Evolutionary conservation across 2,113 vertebrate species (phyloP).

Genomic region (Rattus rattus): DNA sequence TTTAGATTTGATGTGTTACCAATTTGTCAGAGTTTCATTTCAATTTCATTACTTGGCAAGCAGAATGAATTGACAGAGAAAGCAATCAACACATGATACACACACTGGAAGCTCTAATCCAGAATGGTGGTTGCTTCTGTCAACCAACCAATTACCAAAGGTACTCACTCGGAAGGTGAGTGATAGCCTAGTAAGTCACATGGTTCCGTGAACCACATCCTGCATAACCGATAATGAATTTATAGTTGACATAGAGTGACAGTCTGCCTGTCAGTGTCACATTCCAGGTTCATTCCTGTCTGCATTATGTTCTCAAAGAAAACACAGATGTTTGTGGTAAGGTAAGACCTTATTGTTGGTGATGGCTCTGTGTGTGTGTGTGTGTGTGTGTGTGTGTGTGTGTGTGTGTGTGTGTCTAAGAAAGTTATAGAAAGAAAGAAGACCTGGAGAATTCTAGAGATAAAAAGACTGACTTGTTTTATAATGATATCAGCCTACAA

Average conservation of each 20-base stretch:
- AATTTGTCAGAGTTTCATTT: conserved; percentile 81
- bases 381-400: not conserved
- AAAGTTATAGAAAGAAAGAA: not conserved
- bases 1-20: conserved; percentile 79
- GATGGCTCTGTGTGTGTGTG: not conserved
- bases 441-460: not conserved
- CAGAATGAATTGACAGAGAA: conserved; percentile 80
- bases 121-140: conserved; percentile 77
- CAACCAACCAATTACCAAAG: conserved; percentile 78
- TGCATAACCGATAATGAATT: conserved; percentile 42
- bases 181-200: conserved; percentile 61
- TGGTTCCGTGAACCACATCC: not conserved
- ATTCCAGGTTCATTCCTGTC: conserved; percentile 20
- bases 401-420: not conserved
- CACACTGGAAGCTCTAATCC: conserved; percentile 75
- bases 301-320: not conserved
- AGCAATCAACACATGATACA: conserved; percentile 78
- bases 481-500: not conserved
- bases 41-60: conserved; percentile 78
- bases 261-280: conserved; percentile 55
- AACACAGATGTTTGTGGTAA: not conserved
- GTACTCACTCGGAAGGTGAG: conserved; percentile 70
- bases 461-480: not conserved
- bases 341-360: not conserved
- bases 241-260: conserved; percentile 1